Evolutionary conservation across 2,888 invertebrate genomes (phyloP).

Genomic region (Athalia circularis): DNA sequence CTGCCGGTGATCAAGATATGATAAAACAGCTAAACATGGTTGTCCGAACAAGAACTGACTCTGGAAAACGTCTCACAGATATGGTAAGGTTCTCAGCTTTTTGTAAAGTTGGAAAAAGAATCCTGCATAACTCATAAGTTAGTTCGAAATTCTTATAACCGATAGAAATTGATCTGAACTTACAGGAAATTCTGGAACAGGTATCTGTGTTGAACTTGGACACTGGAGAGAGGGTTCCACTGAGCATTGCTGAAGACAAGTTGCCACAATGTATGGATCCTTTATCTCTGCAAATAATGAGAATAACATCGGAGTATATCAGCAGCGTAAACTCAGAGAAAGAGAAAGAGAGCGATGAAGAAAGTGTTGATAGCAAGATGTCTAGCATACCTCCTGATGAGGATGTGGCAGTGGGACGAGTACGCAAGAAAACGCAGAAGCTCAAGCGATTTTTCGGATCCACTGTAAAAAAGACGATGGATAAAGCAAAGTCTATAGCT

Average conservation of each 20-base stretch:
- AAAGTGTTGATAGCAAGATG: constrained; percentile 82
- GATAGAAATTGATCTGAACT: constrained; percentile 15
- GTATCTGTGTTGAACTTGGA: constrained; percentile 89
- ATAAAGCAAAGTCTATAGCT: constrained; percentile 92
- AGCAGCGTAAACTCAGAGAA: constrained; percentile 80
- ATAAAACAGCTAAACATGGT: constrained; percentile 83
- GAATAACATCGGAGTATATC: constrained; percentile 93
- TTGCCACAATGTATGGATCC: constrained; percentile 95
- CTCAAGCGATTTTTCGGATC: constrained; percentile 90
- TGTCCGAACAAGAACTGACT: constrained; percentile 88
- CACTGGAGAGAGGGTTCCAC: constrained; percentile 93
- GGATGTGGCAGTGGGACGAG: constrained; percentile 74
- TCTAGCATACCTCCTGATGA: constrained; percentile 76
- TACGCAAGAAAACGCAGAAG: constrained; percentile 77
- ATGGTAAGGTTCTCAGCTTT: constrained; percentile 74
- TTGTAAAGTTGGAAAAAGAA: not conserved
- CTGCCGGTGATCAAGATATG: constrained; percentile 88
- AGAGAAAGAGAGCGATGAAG: constrained; percentile 86
- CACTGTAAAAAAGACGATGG: constrained; percentile 93
- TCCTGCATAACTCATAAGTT: not conserved
- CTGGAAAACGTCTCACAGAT: constrained; percentile 91
- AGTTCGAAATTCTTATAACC: not conserved
- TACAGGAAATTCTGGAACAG: constrained; percentile 91
- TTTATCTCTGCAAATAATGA: constrained; percentile 94
- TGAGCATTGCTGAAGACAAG: constrained; percentile 96